Percentiles rank a stretch among this genome's conserved stretches.
These are phyloP conservation scores for Agrochola macilenta DNA, from an alignment of 2,888 invertebrate genomes.

Conservation along the genomic window DNA sequence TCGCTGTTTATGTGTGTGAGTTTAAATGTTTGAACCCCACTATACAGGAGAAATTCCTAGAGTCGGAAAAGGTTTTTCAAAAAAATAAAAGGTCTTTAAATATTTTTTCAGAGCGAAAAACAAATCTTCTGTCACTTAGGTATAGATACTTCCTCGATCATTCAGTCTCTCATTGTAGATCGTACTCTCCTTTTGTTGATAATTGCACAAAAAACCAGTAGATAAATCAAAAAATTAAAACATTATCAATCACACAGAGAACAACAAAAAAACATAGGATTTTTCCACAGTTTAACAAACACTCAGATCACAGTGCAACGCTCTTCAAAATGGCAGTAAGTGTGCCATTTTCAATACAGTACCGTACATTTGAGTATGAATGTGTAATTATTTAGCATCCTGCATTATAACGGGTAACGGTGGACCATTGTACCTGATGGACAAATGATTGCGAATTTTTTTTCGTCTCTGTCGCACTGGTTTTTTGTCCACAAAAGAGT, in stretches of 20 bases:
- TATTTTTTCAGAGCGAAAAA: neutral
- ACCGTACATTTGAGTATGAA: constrained; percentile 79
- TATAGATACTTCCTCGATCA: neutral
- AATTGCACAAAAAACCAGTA: too few relatives aligned
- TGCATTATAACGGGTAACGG: constrained; percentile 84
- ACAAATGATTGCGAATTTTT: constrained; percentile 85
- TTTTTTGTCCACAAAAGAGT: constrained; percentile 51
- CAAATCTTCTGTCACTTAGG: neutral
- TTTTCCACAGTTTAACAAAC: constrained; percentile 57
- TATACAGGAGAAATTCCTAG: too few relatives aligned
- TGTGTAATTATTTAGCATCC: constrained; percentile 87
- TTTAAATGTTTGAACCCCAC: too few relatives aligned
- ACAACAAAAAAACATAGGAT: constrained; percentile 29
- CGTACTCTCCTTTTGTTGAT: neutral
- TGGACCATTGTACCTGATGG: constrained; percentile 85
- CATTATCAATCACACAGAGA: constrained; percentile 45
- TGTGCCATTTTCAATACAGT: constrained; percentile 70
- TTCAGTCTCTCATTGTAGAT: neutral
- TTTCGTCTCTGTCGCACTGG: constrained; percentile 64
- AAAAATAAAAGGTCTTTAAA: neutral
- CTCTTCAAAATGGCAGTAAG: constrained; percentile 58
- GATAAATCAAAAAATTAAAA: neutral
- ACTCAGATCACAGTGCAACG: constrained; percentile 64
- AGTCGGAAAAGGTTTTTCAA: too few relatives aligned
- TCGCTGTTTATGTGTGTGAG: too few relatives aligned